These are phyloP conservation scores for Platanista minor DNA, from an alignment of 2,113 vertebrate genomes.

Conservation along the genomic window DNA sequence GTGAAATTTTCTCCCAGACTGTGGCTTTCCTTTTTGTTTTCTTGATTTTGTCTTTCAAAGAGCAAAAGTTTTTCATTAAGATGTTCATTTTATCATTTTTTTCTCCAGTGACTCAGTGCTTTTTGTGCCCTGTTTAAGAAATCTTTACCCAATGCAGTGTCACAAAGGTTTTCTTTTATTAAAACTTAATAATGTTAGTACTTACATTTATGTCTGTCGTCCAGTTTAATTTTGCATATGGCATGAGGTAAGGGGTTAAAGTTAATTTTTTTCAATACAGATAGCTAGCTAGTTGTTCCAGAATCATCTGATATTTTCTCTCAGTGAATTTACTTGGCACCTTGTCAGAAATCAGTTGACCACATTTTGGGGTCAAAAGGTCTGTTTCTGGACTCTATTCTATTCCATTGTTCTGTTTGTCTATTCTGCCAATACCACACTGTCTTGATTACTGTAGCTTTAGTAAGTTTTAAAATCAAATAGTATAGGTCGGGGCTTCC, in stretches of 20 bases:
- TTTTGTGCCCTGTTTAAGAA: not conserved
- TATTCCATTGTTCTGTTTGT: not conserved
- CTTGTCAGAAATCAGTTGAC: not conserved
- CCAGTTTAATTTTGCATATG: slow-evolving; percentile 36
- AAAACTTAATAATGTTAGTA: not conserved
- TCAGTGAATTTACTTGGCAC: not conserved
- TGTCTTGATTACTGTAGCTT: not conserved
- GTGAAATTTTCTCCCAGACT: not conserved
- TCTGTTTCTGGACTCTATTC: not conserved
- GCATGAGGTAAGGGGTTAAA: not conserved
- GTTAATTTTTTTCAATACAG: not conserved
- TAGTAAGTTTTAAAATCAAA: not conserved
- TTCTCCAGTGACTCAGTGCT: not conserved
- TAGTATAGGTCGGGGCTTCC: not conserved
- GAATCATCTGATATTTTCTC: not conserved
- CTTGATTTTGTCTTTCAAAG: not conserved
- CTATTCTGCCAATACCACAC: not conserved
- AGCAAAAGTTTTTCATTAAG: not conserved
- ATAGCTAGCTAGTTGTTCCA: not conserved
- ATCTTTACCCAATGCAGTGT: not conserved
- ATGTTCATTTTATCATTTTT: slow-evolving; percentile 5
- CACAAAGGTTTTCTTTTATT: not conserved
- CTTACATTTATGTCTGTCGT: not conserved
- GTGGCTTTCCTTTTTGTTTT: not conserved
- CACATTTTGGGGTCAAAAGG: not conserved